Evolutionary conservation across 2,888 invertebrate species (phyloP), one percentile per base, ranked within the genome.

Genomic region (Eustalomyia histrio): DNA sequence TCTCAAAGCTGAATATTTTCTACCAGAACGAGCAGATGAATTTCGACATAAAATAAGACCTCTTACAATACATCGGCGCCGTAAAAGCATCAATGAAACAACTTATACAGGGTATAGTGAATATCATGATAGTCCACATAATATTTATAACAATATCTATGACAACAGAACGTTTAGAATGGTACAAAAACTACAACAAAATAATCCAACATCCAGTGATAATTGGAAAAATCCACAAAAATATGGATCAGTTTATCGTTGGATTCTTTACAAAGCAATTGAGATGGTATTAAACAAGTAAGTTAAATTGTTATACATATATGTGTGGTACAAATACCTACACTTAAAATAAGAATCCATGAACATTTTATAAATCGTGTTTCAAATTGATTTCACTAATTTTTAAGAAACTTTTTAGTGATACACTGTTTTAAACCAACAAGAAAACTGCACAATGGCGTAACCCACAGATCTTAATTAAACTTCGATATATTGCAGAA

Each of bases 251-350:
- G 73, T 84, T 3, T 89, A 88, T 65, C 88, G 90, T 5, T 90
- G 90, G 89, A 83, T 86, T 24, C 83, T 89, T 16, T 90, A 90
- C 76, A 87, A 85, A 6, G 86, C 86, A 65, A 85, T 90, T 39
- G 90, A 90, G 83, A 85, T 85, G 75, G 65, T 88, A 3, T 76
- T 88, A 18, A 83, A 87, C 50, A 84, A 85, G 87, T 87, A 83
- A 55, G 84, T 82, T 7, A 47, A 43, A 47, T 3, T 53, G 18
- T 4, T 9, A 2, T 4, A 7, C 2, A n/a, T 8, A 24, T 24
- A n/a, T n/a, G n/a, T n/a, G n/a, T n/a, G n/a, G n/a, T n/a, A n/a
- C n/a, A n/a, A n/a, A n/a, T n/a, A n/a, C n/a, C n/a, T n/a, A n/a
- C n/a, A n/a, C n/a, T n/a, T n/a, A n/a, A n/a, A n/a, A n/a, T n/a